Conservation (phyloP, 2,797 vertebrate species). For the Enteromius thamalakanensis region DNA sequence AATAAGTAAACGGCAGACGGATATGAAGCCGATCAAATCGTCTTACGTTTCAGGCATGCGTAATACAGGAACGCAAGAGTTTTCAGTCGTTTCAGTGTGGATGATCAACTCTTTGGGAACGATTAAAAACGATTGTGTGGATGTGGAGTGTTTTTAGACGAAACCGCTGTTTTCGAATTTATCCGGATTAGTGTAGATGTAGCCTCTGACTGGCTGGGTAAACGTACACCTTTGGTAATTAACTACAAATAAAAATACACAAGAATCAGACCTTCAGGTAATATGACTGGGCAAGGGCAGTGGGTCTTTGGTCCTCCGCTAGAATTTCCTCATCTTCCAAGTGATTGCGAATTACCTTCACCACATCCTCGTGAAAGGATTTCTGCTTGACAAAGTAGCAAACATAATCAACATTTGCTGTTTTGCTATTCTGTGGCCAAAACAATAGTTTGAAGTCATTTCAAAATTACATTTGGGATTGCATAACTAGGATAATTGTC, state of each 20-base stretch:
- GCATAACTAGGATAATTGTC: neutral
- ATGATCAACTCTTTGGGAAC: too few relatives aligned
- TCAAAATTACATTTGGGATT: neutral
- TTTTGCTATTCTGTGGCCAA: neutral
- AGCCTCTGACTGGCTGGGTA: neutral
- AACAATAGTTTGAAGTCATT: neutral
- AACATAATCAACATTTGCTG: neutral
- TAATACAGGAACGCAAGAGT: too few relatives aligned
- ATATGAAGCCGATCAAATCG: too few relatives aligned
- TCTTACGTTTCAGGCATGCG: too few relatives aligned
- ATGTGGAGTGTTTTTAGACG: too few relatives aligned
- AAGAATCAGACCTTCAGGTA: constrained; percentile 76
- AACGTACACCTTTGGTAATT: neutral
- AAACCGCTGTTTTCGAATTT: too few relatives aligned
- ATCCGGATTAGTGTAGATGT: too few relatives aligned
- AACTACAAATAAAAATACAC: neutral
- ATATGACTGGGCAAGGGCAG: constrained; percentile 79
- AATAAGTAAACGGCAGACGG: too few relatives aligned
- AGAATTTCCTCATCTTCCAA: constrained; percentile 76
- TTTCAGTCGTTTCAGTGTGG: too few relatives aligned
- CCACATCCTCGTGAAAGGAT: constrained; percentile 85
- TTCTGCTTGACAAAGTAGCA: constrained; percentile 67
- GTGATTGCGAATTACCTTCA: constrained; percentile 77
- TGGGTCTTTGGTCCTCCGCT: constrained; percentile 76
- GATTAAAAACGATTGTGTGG: too few relatives aligned